Percentiles rank a stretch among this genome's conserved stretches.
phyloP scores from a whole-genome alignment of 2,113 vertebrate species.

The Mastomys coucha region DNA sequence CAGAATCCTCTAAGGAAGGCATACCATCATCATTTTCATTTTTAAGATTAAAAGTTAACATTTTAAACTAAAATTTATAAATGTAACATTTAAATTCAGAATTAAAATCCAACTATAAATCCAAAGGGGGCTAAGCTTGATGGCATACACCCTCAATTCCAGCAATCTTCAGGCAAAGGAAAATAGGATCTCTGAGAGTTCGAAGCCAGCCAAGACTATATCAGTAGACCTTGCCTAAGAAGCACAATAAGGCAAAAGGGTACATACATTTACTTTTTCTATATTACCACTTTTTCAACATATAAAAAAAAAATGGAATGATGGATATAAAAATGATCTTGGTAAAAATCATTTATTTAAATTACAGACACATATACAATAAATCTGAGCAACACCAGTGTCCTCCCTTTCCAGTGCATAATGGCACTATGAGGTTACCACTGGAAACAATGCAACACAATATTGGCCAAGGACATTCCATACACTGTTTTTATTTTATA shows the following conservation, averaged over 20 bases:
- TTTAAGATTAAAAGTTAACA: not conserved
- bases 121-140: not conserved
- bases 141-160: not conserved
- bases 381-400: not conserved
- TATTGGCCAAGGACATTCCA: not conserved
- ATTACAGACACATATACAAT: not conserved
- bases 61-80: not conserved
- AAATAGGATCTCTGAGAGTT: not conserved
- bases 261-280: not conserved
- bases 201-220: not conserved
- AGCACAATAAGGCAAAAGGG: not conserved
- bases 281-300: not conserved
- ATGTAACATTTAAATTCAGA: not conserved
- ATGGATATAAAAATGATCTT: not conserved
- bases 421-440: not conserved
- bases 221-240: not conserved
- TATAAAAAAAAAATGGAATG: not conserved
- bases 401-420: not conserved
- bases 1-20: not conserved
- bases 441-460: not conserved
- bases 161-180: not conserved
- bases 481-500: not conserved
- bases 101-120: not conserved
- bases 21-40: not conserved
- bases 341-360: not conserved